Conservation (phyloP, 2,113 vertebrate genomes). For the Lepus americanus region DNA sequence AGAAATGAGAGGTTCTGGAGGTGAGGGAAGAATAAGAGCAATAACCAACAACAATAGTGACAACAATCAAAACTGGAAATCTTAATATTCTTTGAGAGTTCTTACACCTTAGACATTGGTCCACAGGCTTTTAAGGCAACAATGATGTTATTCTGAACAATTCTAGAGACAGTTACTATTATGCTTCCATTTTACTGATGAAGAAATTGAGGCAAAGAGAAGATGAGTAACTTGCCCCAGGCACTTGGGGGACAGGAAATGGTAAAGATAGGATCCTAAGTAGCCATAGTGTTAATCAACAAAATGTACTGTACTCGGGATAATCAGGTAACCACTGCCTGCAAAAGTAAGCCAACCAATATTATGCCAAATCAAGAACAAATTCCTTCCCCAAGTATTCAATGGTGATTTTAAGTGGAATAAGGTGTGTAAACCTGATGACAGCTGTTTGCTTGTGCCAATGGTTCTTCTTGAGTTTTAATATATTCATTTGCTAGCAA, state of each 20-base stretch:
- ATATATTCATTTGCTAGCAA: not conserved
- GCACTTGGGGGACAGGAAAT: not conserved
- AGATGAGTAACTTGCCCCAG: not conserved
- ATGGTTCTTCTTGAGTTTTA: not conserved
- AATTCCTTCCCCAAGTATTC: constrained; percentile 12
- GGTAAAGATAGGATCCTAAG: not conserved
- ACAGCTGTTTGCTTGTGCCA: not conserved
- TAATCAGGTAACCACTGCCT: not conserved
- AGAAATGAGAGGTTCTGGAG: not conserved
- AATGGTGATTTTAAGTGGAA: not conserved
- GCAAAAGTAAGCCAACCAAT: not conserved
- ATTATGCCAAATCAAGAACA: not conserved
- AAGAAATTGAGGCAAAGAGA: constrained; percentile 28
- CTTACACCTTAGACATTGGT: not conserved
- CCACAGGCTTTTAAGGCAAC: not conserved
- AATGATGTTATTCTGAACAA: not conserved
- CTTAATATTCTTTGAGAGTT: not conserved
- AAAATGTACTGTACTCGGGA: no score
- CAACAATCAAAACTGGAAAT: not conserved
- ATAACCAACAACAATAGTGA: no score
- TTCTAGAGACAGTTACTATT: not conserved
- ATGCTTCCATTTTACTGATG: not conserved
- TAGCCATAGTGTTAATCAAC: not conserved
- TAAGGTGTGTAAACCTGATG: not conserved
- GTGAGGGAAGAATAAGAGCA: not conserved